Evolutionary conservation across 2,113 vertebrate species (phyloP).

Genomic region (Lepus europaeus): DNA sequence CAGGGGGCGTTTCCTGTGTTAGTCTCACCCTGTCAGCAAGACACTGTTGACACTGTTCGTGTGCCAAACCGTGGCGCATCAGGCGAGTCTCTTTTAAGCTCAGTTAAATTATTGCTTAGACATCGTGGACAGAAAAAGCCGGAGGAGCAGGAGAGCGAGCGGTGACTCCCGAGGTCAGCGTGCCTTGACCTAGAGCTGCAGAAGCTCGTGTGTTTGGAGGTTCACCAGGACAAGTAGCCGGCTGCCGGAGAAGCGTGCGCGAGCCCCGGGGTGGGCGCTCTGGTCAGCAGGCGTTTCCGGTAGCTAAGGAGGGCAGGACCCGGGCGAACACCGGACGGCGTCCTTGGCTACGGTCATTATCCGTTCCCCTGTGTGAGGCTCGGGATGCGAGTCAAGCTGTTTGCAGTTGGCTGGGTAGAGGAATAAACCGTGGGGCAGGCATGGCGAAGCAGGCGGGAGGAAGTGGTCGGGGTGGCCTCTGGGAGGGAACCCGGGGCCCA

Average conservation of each 20-base stretch:
- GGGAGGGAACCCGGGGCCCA: no score
- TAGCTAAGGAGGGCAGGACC: neutral
- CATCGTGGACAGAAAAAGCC: neutral
- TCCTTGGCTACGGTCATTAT: no score
- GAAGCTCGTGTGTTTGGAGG: neutral
- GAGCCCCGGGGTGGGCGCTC: no score
- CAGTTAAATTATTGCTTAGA: slow-evolving; percentile 32
- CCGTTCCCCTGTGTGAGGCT: no score
- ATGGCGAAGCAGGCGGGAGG: neutral
- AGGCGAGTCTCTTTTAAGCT: neutral
- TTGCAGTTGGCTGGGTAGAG: neutral
- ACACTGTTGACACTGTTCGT: neutral
- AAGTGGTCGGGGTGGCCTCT: neutral
- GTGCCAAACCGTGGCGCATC: neutral
- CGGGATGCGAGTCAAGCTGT: neutral
- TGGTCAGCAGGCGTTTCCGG: neutral
- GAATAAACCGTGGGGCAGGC: neutral
- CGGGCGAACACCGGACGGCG: no score
- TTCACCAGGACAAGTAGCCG: neutral
- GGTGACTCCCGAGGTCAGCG: neutral
- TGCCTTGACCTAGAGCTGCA: neutral
- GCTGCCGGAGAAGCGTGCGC: neutral
- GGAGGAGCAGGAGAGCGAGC: neutral
- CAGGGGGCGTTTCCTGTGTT: neutral
- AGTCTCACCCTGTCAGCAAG: slow-evolving; percentile 15